Evolutionary conservation across 2,113 vertebrate species (phyloP).

Genomic region (Anser brachyrhynchus): DNA sequence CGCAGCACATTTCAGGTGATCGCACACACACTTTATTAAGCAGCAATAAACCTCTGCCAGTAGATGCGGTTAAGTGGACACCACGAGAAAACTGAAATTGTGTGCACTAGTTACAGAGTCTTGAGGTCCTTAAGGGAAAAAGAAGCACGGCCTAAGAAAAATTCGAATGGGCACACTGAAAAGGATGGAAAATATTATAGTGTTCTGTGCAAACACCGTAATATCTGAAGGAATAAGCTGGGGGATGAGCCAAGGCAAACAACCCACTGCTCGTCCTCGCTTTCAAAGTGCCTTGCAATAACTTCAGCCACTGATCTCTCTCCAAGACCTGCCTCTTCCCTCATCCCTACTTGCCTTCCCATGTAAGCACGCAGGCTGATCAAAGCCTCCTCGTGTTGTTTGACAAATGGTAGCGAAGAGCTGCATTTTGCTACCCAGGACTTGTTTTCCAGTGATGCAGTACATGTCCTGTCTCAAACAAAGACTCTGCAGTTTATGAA

Average conservation of each 20-base stretch:
- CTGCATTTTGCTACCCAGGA: neutral
- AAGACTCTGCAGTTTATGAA: neutral
- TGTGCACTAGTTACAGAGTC: neutral
- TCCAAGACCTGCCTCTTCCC: neutral
- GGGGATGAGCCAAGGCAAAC: neutral
- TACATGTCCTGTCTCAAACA: neutral
- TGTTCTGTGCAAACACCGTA: neutral
- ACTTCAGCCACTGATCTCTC: neutral
- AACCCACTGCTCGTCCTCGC: neutral
- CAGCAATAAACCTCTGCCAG: neutral
- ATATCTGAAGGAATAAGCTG: neutral
- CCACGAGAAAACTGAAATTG: neutral
- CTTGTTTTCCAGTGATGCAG: neutral
- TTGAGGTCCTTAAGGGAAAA: neutral
- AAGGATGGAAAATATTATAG: neutral
- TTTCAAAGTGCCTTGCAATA: neutral
- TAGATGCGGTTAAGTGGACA: neutral
- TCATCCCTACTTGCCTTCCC: neutral
- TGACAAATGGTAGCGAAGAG: neutral
- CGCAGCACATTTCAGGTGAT: neutral
- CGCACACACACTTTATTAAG: neutral
- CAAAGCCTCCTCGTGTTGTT: neutral
- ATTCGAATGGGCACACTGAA: neutral
- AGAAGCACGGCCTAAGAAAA: neutral
- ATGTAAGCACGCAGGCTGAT: neutral